Evolutionary conservation across 2,888 invertebrate genomes (phyloP).

Genomic region (Drosophila anomalipes): DNA sequence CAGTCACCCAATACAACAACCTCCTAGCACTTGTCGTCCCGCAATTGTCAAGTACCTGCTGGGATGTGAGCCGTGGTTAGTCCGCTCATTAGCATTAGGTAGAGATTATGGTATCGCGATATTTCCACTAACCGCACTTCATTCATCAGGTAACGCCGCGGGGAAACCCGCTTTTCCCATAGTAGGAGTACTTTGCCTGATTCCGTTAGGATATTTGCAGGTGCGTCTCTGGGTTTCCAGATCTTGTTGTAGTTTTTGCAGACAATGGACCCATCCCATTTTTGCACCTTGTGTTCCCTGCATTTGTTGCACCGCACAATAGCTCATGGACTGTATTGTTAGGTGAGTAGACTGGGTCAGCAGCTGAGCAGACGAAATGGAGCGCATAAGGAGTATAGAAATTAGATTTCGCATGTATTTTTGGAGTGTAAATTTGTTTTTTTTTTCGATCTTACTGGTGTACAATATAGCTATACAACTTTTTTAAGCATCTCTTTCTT

Average conservation of each 20-base stretch:
- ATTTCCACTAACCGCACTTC: constrained; percentile 51
- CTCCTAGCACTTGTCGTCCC: constrained; percentile 67
- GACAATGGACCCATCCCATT: constrained; percentile 78
- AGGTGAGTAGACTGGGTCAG: constrained; percentile 20
- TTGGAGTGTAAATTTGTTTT: background rate
- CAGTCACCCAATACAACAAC: constrained; percentile 9
- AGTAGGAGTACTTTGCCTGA: constrained; percentile 7
- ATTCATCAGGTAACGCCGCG: constrained; percentile 53
- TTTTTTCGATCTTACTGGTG: background rate
- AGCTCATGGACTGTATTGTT: constrained; percentile 41
- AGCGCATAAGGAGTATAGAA: constrained; percentile 23
- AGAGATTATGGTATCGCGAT: constrained; percentile 33
- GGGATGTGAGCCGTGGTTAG: constrained; percentile 32
- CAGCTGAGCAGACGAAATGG: constrained; percentile 47
- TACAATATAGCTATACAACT: background rate
- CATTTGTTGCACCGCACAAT: constrained; percentile 40
- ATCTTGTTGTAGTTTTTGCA: constrained; percentile 41
- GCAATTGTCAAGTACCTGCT: constrained; percentile 57
- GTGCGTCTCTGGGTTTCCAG: constrained; percentile 50
- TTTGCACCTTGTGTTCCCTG: constrained; percentile 82
- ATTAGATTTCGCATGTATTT: constrained; percentile 4
- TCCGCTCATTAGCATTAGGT: constrained; percentile 75
- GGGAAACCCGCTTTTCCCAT: constrained; percentile 57
- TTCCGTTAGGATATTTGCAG: constrained; percentile 69
- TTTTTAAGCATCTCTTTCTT: background rate